Evolutionary conservation across 2,113 vertebrate species (phyloP).

Genomic region (Siphamia tubifer): DNA sequence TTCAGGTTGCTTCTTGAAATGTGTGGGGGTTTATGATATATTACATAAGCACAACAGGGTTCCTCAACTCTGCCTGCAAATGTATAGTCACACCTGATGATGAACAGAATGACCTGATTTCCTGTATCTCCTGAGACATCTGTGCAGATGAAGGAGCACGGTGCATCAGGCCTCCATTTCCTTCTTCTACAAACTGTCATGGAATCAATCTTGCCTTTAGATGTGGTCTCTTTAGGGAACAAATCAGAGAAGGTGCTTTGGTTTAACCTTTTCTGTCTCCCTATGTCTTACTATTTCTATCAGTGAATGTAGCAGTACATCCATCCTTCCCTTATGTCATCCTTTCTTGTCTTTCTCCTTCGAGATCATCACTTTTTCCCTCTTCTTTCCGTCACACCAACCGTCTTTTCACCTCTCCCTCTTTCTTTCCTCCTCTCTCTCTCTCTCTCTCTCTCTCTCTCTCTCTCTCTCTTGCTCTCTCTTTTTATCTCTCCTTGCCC

Average conservation of each 20-base stretch:
- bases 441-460: constrained; percentile 35
- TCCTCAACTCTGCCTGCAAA: constrained; percentile 42
- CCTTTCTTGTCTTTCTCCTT: constrained; percentile 33
- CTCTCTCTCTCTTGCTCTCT: constrained; percentile 21
- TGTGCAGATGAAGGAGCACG: constrained; percentile 64
- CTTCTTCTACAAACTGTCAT: constrained; percentile 68
- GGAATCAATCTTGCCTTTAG: constrained; percentile 68
- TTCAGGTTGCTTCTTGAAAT: background rate
- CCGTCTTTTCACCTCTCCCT: background rate
- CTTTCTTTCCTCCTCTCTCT: background rate
- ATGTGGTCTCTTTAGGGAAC: constrained; percentile 62
- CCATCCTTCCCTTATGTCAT: constrained; percentile 51
- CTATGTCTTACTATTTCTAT: constrained; percentile 29
- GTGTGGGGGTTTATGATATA: background rate
- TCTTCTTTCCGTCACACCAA: background rate
- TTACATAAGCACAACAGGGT: constrained; percentile 53
- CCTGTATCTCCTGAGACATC: constrained; percentile 65
- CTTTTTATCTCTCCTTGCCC: constrained; percentile 36
- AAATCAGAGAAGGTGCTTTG: constrained; percentile 52
- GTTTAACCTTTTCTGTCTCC: constrained; percentile 61
- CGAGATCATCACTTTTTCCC: constrained; percentile 32
- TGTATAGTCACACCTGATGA: constrained; percentile 68
- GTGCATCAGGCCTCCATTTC: constrained; percentile 59
- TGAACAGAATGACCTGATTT: constrained; percentile 73
- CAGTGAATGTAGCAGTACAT: constrained; percentile 45